These are phyloP conservation scores for Augochlora pura DNA, from an alignment of 1,140 invertebrate genomes.

Conservation along the genomic window DNA sequence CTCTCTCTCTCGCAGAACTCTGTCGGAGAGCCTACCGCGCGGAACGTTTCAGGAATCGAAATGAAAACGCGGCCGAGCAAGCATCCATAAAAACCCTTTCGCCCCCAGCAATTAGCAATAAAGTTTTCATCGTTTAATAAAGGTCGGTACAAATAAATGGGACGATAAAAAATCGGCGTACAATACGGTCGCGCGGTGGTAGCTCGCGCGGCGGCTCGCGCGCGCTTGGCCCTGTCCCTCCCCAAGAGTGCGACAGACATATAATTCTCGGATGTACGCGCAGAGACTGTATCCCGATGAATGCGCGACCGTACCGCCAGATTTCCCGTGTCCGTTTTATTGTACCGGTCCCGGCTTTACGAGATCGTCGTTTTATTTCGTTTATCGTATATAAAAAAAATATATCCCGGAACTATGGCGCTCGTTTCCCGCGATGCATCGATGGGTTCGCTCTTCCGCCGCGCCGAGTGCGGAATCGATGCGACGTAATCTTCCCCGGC, in stretches of 20 bases:
- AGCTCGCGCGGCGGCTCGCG: neutral
- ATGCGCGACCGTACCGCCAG: slow-evolving; percentile 51
- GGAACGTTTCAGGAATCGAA: slow-evolving; percentile 67
- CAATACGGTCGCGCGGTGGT: slow-evolving; percentile 56
- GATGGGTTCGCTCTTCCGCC: slow-evolving; percentile 16
- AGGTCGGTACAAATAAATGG: slow-evolving; percentile 76
- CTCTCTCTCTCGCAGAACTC: too few species aligned
- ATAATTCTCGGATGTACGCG: slow-evolving; percentile 57
- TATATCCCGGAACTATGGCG: neutral
- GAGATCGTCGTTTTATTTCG: slow-evolving; percentile 66
- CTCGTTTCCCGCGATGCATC: slow-evolving; percentile 14
- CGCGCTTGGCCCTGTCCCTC: slow-evolving; percentile 17
- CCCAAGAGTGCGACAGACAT: slow-evolving; percentile 44
- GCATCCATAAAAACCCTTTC: slow-evolving; percentile 75
- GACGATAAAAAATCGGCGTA: slow-evolving; percentile 75
- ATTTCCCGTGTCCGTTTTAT: slow-evolving; percentile 64
- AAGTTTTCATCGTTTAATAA: slow-evolving; percentile 79
- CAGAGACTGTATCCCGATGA: slow-evolving; percentile 53
- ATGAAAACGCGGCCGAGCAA: slow-evolving; percentile 72
- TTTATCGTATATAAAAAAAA: slow-evolving; percentile 59
- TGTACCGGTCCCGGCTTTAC: slow-evolving; percentile 57
- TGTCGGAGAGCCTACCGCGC: slow-evolving; percentile 14
- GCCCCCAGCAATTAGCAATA: slow-evolving; percentile 77
- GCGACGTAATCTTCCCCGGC: slow-evolving; percentile 24
- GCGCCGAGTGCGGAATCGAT: slow-evolving; percentile 31